Evolutionary conservation across 2,888 invertebrate species (phyloP).

Genomic region (Brachynemurus nebulosus): DNA sequence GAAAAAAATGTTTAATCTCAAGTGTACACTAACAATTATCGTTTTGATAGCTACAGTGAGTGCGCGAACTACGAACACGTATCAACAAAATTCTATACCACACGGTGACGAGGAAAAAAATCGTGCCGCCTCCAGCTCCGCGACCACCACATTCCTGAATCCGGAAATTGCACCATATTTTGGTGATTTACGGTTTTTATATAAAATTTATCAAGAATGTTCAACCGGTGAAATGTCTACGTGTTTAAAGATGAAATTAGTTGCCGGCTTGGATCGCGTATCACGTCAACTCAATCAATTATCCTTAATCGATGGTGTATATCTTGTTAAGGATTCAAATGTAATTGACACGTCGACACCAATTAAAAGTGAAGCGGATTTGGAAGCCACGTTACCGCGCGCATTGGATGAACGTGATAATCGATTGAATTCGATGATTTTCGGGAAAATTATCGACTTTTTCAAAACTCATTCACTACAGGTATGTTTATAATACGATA

Average conservation of each 20-base stretch:
- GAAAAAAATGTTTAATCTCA: slow-evolving; percentile 38
- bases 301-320: slow-evolving; percentile 58
- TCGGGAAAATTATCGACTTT: slow-evolving; percentile 59
- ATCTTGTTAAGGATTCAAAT: slow-evolving; percentile 49
- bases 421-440: slow-evolving; percentile 58
- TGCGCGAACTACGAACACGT: slow-evolving; percentile 38
- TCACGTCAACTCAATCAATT: slow-evolving; percentile 47
- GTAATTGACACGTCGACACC: slow-evolving; percentile 30
- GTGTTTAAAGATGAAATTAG: slow-evolving; percentile 65
- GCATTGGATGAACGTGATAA: slow-evolving; percentile 56
- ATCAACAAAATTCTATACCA: slow-evolving; percentile 32
- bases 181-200: slow-evolving; percentile 56
- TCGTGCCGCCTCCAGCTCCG: too few relatives aligned
- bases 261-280: slow-evolving; percentile 62
- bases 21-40: slow-evolving; percentile 43
- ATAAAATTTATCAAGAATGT: slow-evolving; percentile 72
- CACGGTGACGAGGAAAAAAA: slow-evolving; percentile 21
- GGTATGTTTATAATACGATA: too few relatives aligned
- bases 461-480: slow-evolving; percentile 67
- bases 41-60: slow-evolving; percentile 38
- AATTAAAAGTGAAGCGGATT: slow-evolving; percentile 41
- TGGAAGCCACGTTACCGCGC: slow-evolving; percentile 61
- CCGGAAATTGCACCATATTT: slow-evolving; percentile 31
- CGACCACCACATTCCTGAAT: slow-evolving; percentile 23
- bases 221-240: slow-evolving; percentile 50